Evolutionary conservation across 1,140 invertebrate species (phyloP).

Genomic region (Bicyclus anynana): DNA sequence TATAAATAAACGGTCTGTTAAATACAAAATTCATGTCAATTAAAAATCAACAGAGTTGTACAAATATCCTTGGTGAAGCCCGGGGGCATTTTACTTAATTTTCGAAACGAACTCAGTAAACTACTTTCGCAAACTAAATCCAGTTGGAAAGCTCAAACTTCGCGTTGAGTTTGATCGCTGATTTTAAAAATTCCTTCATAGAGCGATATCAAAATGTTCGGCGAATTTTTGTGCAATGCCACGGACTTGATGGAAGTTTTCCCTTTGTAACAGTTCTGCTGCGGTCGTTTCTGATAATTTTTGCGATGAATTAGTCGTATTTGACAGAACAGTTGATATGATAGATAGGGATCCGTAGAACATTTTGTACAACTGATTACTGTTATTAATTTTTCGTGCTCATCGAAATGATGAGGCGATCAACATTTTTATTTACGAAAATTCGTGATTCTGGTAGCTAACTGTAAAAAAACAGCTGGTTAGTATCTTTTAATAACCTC

Average conservation of each 20-base stretch:
- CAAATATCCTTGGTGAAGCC: not conserved
- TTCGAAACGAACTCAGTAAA: constrained; percentile 2
- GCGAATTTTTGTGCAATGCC: not conserved
- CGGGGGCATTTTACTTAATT: not conserved
- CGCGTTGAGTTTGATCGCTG: not conserved
- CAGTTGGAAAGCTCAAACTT: constrained; percentile 6
- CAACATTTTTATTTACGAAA: too few species aligned
- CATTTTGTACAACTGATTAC: too few species aligned
- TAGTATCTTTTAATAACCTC: too few species aligned
- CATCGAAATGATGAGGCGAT: too few species aligned
- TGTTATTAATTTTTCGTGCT: too few species aligned
- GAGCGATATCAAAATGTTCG: not conserved
- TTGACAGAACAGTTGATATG: too few species aligned
- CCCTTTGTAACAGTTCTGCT: not conserved
- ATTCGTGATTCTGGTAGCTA: too few species aligned
- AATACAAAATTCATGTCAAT: not conserved
- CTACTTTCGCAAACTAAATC: constrained; percentile 3
- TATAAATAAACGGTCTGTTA: too few species aligned
- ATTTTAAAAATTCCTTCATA: not conserved
- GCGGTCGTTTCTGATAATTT: too few species aligned
- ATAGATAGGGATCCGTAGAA: too few species aligned
- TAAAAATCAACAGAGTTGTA: not conserved
- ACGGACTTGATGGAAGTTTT: not conserved
- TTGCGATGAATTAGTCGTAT: too few species aligned
- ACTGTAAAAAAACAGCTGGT: too few species aligned